These are phyloP conservation scores for Dolichotis patagonum DNA, from an alignment of 2,113 vertebrate genomes.

Conservation along the genomic window DNA sequence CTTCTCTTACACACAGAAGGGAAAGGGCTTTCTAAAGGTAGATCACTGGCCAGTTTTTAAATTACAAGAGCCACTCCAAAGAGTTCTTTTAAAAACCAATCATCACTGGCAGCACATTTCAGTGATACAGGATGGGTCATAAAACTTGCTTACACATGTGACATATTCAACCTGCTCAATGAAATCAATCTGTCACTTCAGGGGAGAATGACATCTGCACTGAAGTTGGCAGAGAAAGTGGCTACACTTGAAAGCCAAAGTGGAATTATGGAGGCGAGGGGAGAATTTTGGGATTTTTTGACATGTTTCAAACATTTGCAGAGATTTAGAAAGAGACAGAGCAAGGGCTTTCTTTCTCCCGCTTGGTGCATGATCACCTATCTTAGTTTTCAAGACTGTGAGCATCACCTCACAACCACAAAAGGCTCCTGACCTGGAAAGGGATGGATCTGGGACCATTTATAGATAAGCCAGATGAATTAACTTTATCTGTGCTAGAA, in stretches of 20 bases:
- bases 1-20: neutral
- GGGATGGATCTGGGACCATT: neutral
- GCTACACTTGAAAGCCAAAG: neutral
- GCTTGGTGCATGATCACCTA: neutral
- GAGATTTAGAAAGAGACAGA: neutral
- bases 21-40: neutral
- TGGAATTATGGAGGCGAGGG: neutral
- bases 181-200: neutral
- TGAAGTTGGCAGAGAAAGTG: neutral
- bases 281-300: neutral
- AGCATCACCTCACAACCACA: neutral
- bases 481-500: neutral
- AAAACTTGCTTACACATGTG: neutral
- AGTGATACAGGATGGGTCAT: neutral
- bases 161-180: neutral
- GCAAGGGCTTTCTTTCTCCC: neutral
- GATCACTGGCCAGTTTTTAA: neutral
- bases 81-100: neutral
- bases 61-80: neutral
- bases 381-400: neutral
- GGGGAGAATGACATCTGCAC: neutral
- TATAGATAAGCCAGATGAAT: neutral
- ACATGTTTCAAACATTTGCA: neutral
- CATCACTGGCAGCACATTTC: neutral
- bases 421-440: neutral